Conservation (phyloP, 2,113 vertebrate species). For the Eurypyga helias region DNA sequence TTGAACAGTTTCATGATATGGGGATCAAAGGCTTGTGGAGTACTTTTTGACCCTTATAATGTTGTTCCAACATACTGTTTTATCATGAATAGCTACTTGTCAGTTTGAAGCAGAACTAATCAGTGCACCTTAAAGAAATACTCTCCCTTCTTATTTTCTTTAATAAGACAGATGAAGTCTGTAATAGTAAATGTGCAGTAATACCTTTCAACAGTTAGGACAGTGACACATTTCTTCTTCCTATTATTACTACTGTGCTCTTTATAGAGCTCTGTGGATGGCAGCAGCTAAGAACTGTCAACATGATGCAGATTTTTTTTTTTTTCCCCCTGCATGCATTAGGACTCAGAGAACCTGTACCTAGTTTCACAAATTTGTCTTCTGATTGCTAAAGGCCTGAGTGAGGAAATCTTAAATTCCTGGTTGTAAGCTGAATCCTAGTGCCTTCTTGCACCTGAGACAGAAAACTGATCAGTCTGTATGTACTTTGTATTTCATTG, state of each 20-base stretch:
- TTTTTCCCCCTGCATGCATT: accelerated
- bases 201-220: neutral
- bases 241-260: neutral
- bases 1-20: neutral
- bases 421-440: neutral
- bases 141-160: neutral
- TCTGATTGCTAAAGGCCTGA: neutral
- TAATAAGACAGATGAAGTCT: neutral
- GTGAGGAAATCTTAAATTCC: neutral
- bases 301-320: neutral
- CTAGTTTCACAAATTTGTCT: neutral
- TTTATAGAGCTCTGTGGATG: neutral
- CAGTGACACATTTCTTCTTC: neutral
- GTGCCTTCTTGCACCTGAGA: neutral
- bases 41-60: neutral
- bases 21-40: neutral
- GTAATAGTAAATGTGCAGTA: neutral
- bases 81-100: neutral
- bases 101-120: neutral
- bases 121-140: neutral
- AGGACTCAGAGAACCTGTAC: neutral
- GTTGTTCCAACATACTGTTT: neutral
- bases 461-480: neutral
- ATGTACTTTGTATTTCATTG: neutral
- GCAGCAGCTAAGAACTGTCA: neutral